Percentiles rank a stretch among this genome's conserved stretches.
These are phyloP conservation scores for Andrena minutula DNA, from an alignment of 2,888 invertebrate species.

Conservation along the genomic window DNA sequence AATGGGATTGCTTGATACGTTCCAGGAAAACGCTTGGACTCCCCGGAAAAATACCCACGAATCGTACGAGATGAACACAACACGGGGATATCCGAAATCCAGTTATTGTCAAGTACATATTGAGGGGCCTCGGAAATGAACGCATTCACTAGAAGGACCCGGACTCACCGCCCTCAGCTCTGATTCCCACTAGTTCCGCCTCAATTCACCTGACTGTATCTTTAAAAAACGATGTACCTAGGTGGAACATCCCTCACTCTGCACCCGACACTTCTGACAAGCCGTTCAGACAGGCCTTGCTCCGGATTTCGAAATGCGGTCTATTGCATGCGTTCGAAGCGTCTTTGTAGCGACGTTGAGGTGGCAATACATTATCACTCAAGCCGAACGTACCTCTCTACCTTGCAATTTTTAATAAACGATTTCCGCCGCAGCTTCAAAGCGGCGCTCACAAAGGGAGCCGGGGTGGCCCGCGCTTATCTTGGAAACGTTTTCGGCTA, in stretches of 20 bases:
- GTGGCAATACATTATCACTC: neutral
- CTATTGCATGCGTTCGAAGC: conserved; percentile 17
- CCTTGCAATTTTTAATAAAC: neutral
- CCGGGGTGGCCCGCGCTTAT: too few species aligned
- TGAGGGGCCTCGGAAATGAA: neutral
- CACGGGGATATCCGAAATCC: neutral
- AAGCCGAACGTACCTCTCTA: neutral
- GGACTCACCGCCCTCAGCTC: conserved; percentile 33
- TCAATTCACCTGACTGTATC: conserved; percentile 39
- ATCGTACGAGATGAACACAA: neutral
- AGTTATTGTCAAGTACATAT: neutral
- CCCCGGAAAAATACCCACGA: neutral
- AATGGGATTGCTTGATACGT: conserved; percentile 14
- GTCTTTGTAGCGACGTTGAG: conserved; percentile 7
- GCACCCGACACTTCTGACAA: conserved; percentile 56
- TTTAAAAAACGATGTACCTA: conserved; percentile 46
- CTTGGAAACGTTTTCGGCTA: conserved; percentile 6
- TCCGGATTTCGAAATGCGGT: conserved; percentile 34
- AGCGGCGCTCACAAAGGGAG: neutral
- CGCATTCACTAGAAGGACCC: conserved; percentile 2
- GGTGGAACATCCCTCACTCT: conserved; percentile 35
- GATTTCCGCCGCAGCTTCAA: neutral
- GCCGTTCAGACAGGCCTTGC: conserved; percentile 47
- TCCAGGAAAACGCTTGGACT: neutral
- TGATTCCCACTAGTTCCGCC: neutral